These are phyloP conservation scores for Eilema caniola DNA, from an alignment of 2,888 invertebrate genomes.

Conservation along the genomic window DNA sequence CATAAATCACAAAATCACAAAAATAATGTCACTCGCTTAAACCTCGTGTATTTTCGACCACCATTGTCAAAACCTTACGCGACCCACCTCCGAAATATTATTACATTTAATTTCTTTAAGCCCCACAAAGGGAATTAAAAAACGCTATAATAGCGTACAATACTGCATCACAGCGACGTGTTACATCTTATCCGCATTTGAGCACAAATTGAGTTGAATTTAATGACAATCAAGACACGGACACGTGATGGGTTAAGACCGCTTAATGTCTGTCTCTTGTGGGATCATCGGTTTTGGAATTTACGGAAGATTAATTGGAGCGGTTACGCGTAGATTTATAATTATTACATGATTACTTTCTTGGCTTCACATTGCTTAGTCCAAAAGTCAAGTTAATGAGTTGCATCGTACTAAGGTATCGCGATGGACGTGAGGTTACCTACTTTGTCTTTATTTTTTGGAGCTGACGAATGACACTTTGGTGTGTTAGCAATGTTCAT, in stretches of 20 bases:
- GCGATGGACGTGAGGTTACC: background rate
- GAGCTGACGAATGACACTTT: background rate
- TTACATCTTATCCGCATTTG: constrained; percentile 59
- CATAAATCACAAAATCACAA: background rate
- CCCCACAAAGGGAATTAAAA: constrained; percentile 33
- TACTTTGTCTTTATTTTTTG: background rate
- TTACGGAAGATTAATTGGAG: constrained; percentile 31
- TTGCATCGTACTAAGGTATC: background rate
- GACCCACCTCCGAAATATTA: constrained; percentile 28
- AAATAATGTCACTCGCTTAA: constrained; percentile 29
- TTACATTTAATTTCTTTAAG: constrained; percentile 38
- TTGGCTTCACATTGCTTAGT: too few relatives aligned
- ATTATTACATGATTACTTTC: background rate
- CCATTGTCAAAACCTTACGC: constrained; percentile 29
- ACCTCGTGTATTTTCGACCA: constrained; percentile 25
- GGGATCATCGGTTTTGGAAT: constrained; percentile 59
- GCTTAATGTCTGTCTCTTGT: constrained; percentile 67
- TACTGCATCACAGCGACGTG: constrained; percentile 55
- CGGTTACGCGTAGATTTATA: background rate
- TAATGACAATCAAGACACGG: constrained; percentile 69
- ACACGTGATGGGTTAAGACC: constrained; percentile 60
- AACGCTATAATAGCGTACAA: constrained; percentile 43
- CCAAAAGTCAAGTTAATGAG: too few relatives aligned
- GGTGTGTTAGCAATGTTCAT: too few relatives aligned
- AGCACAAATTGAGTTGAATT: constrained; percentile 70